Conservation (phyloP, 2,797 vertebrate genomes). For the Acomys russatus region DNA sequence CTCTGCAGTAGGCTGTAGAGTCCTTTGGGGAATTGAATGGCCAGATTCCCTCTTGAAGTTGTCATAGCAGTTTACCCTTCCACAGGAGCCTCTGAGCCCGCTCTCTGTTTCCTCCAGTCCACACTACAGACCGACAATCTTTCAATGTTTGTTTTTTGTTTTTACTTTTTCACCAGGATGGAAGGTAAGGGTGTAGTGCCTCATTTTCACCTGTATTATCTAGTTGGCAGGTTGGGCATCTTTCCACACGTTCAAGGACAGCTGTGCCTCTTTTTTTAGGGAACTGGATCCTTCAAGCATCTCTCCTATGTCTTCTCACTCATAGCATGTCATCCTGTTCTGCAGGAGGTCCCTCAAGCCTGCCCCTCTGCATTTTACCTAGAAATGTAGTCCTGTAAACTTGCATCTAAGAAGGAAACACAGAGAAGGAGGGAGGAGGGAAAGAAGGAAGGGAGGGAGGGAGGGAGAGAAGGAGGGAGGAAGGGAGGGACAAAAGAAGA, state of each 20-base stretch:
- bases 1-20: not conserved
- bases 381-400: not conserved
- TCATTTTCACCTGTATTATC: constrained; percentile 13
- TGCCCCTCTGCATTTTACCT: not conserved
- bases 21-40: not conserved
- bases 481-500: not conserved
- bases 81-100: not conserved
- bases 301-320: not conserved
- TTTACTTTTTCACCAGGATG: not conserved
- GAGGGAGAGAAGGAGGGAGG: not conserved
- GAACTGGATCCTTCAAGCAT: not conserved
- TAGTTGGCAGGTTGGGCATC: not conserved
- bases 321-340: not conserved
- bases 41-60: not conserved
- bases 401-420: not conserved
- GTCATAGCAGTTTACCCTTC: not conserved
- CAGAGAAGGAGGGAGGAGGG: not conserved
- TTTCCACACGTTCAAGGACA: not conserved
- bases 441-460: not conserved
- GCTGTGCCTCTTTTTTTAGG: not conserved
- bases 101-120: not conserved
- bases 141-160: not conserved
- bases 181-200: not conserved
- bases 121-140: not conserved
- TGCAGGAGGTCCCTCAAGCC: not conserved